Base-by-base conservation (phyloP, 2,113 vertebrate species). In the Pollimyrus isidori region DNA sequence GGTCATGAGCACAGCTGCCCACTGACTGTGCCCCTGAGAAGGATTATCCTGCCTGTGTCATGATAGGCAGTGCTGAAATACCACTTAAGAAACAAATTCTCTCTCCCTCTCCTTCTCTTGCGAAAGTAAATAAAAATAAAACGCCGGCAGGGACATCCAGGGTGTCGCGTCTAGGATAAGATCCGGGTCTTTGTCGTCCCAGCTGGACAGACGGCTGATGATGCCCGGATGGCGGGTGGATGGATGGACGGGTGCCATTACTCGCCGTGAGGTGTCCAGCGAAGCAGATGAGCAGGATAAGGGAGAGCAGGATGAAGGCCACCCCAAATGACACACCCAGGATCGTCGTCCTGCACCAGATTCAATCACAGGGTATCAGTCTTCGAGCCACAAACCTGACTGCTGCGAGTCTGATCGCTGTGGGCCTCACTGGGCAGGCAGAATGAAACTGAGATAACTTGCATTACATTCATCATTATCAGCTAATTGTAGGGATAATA, bases 221-320 rank as follows among this genome's bases (percentile, higher is more conserved):
- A 11, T 69, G n/a, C 10, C 62, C 23, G n/a, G n/a, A 30, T 80
- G 35, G 35, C 30, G 1, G 35, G 73, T 42, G 73, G 35, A 80
- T 39, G 15, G 35, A 80, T 39, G 35, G 35, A 80, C 6, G 15
- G 73, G 76, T 21, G 26, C 39, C 58, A 4, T 56, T 53, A 96
- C 98, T 91, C 95, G 99, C 98, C 97, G 98, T 90, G 46, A 99
- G 96, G 91, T 98, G 97, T 90, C 98, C 98, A 89, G 97, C 96
- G 86, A 99, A 99, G 94, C 98, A 99, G 93, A 98, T 94, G 90
- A 98, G 96, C 50, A 99, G 96, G 93, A 98, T 99, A 89, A 97
- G 93, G 91, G 96, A 97, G 3, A 99, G 96, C 30, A 97, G 92
- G 85, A 99, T 94, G 93, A 98, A 99, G 0, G 98, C 96, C 89